Evolutionary conservation across 64 coral and sea anemone species (phyloP).

Genomic region (Acropora tenuis): DNA sequence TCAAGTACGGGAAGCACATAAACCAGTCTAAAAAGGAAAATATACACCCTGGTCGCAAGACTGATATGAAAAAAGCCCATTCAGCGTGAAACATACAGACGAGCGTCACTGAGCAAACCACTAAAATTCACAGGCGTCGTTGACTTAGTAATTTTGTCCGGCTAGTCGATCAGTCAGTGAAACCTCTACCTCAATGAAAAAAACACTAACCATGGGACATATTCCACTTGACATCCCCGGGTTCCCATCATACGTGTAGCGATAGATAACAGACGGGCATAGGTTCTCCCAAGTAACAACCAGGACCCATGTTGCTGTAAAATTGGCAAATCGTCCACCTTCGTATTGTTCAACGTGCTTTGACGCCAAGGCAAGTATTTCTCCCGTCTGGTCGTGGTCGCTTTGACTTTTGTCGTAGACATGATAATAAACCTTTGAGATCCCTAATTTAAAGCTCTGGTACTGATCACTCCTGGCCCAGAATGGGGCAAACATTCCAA

Average conservation of each 20-base stretch:
- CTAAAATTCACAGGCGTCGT: too few species aligned
- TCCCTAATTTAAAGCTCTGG: not conserved
- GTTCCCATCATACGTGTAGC: not conserved
- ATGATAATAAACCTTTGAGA: constrained; percentile 36
- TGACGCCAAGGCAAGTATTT: constrained; percentile 20
- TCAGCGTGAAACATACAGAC: too few species aligned
- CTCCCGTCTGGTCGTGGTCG: not conserved
- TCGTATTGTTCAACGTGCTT: constrained; percentile 16
- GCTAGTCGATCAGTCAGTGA: not conserved
- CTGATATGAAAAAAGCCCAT: too few species aligned
- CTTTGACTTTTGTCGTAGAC: not conserved
- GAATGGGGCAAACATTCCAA: constrained; percentile 17
- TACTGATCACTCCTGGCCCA: constrained; percentile 27
- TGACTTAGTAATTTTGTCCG: not conserved
- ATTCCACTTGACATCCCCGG: not conserved
- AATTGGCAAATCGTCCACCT: constrained; percentile 1
- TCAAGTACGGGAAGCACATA: too few species aligned
- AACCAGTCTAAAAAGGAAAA: too few species aligned
- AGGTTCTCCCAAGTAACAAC: constrained; percentile 54
- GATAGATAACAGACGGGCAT: not conserved
- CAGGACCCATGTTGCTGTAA: constrained; percentile 38
- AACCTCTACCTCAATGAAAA: not conserved
- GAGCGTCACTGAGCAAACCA: too few species aligned
- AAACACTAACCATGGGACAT: not conserved
- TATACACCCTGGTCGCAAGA: too few species aligned